Base-by-base conservation (phyloP, 1,140 invertebrate species). In the Diplogasteroides magnus region DNA sequence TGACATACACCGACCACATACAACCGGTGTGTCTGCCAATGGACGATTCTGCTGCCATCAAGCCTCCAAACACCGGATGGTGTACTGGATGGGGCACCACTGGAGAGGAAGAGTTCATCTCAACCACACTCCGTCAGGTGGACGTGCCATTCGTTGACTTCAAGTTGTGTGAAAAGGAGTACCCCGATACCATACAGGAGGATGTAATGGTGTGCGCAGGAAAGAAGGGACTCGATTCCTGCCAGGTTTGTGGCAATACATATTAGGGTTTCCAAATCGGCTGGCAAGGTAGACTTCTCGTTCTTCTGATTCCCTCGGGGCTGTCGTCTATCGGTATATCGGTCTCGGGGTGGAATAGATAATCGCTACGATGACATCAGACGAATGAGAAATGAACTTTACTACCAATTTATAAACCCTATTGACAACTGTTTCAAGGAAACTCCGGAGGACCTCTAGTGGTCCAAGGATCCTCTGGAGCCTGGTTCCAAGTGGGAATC, bases 171-270 rank as follows among this genome's bases (percentile, higher is more conserved):
- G 37, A 48, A 19, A 48, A 48, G 37, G 37, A 48, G 19, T 48
- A 48, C 37, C 37, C 37, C 37, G 19, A 19, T 11, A 48, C 6
- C 6, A 48, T 48, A 6, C 6, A 11, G 6, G 37, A 48, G 37
- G 37, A 48, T 19, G 37, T 48, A 48, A 48, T 6, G 37, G 6
- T 48, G 6, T 48, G 37, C 37, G 37, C 37, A 11, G 37, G 37
- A 6, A 48, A 48, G 37, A 48, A 48, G 37, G 37, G 37, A 48
- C 6, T 48, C 19, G 37, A 48, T 19, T 48, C 37, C 6, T 48
- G 37, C 37, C 37, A 48, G 37, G 37, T 48, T 48, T 48, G 37
- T n/a, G n/a, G n/a, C n/a, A n/a, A n/a, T n/a, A n/a, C n/a, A n/a
- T n/a, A n/a, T n/a, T n/a, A n/a, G n/a, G n/a, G n/a, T n/a, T n/a